phyloP scores from a whole-genome alignment of 1,140 invertebrate genomes.

The Colletes latitarsis region DNA sequence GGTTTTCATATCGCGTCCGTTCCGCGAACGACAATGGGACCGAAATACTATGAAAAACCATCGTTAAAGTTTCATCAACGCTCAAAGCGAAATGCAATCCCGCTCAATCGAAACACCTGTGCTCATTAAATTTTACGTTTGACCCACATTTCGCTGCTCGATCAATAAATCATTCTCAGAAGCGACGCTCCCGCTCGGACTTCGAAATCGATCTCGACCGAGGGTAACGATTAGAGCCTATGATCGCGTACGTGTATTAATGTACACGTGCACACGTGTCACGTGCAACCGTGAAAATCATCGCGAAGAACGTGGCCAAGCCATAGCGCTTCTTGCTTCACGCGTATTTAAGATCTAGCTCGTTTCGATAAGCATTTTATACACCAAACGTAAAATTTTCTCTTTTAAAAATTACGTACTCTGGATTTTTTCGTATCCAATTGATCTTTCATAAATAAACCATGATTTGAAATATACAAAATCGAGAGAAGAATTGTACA shows the following conservation, averaged over 20 bases:
- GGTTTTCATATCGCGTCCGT: no score
- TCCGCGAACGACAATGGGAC: background rate
- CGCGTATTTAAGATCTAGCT: no score
- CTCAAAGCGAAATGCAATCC: conserved; percentile 6
- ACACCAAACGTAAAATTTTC: no score
- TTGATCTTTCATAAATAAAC: no score
- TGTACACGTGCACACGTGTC: no score
- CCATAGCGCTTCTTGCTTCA: background rate
- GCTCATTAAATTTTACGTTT: background rate
- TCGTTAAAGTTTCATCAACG: conserved; percentile 4
- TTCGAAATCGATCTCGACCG: background rate
- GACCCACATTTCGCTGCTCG: background rate
- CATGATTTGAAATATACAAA: background rate
- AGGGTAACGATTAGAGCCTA: background rate
- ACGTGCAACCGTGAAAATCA: no score
- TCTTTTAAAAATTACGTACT: no score
- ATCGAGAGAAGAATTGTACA: background rate
- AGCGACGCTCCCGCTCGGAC: background rate
- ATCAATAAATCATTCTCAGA: conserved; percentile 8
- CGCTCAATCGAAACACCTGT: background rate
- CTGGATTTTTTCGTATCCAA: no score
- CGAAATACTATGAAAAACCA: background rate
- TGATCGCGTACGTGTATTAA: no score
- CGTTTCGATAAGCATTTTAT: background rate
- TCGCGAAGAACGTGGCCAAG: background rate